Evolutionary conservation across 2,888 invertebrate genomes (phyloP).

Genomic region (Encarsia formosa): DNA sequence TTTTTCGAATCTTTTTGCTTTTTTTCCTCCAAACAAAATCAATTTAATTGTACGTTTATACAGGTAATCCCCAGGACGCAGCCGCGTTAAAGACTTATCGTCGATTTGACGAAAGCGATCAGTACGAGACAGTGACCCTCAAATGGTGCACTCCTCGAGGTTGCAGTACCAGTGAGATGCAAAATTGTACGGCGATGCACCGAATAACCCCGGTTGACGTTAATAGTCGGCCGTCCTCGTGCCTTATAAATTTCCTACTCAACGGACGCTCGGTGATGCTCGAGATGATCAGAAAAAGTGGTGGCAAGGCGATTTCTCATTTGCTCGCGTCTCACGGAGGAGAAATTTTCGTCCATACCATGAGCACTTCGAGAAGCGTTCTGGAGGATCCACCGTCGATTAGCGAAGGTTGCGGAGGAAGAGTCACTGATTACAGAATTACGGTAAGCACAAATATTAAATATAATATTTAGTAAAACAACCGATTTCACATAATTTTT

Average conservation of each 20-base stretch:
- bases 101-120: conserved; percentile 60
- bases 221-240: conserved; percentile 93
- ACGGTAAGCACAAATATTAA: conserved; percentile 53
- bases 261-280: conserved; percentile 89
- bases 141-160: conserved; percentile 98
- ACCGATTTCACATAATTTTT: too few relatives aligned
- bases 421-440: conserved; percentile 87
- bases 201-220: conserved; percentile 95
- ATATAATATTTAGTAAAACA: too few relatives aligned
- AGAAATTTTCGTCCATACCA: conserved; percentile 90
- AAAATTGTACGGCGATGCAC: conserved; percentile 79
- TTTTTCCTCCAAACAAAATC: too few relatives aligned
- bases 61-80: conserved; percentile 59
- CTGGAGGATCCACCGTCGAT: conserved; percentile 94
- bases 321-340: conserved; percentile 91
- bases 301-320: conserved; percentile 86
- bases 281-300: conserved; percentile 82
- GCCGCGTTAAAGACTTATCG: conserved; percentile 64
- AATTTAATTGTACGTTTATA: background rate
- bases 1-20: too few relatives aligned
- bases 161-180: conserved; percentile 73
- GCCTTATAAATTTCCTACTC: conserved; percentile 94
- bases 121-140: conserved; percentile 80
- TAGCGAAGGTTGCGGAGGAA: conserved; percentile 89
- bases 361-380: conserved; percentile 79